Percentiles rank a stretch among this genome's conserved stretches.
These are phyloP conservation scores for Chaetorhynchus papuensis DNA, from an alignment of 2,113 vertebrate species.

Conservation along the genomic window DNA sequence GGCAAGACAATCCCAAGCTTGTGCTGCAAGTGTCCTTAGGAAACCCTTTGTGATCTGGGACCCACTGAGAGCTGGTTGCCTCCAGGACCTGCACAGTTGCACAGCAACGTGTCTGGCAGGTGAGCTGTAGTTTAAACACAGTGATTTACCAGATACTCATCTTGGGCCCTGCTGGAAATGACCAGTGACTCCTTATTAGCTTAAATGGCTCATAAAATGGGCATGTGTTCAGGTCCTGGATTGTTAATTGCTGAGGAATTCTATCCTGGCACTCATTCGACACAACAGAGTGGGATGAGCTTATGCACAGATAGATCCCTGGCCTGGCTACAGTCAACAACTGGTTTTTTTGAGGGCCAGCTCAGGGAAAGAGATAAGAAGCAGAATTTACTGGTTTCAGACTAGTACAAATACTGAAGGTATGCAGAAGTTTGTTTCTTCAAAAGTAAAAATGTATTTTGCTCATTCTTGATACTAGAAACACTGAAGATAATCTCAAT, in stretches of 20 bases:
- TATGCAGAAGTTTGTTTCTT: neutral
- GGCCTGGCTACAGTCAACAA: neutral
- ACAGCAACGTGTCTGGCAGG: neutral
- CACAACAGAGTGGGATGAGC: neutral
- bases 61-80: neutral
- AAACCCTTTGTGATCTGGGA: neutral
- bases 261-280: accelerated
- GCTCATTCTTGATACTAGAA: neutral
- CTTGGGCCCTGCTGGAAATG: neutral
- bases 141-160: neutral
- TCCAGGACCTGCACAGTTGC: neutral
- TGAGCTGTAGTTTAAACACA: neutral
- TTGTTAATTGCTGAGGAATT: neutral
- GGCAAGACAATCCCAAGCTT: neutral
- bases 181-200: neutral
- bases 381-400: neutral
- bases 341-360: neutral
- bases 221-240: neutral
- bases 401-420: neutral
- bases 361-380: neutral
- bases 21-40: neutral
- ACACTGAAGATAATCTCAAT: neutral
- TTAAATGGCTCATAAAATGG: neutral
- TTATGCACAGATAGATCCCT: neutral
- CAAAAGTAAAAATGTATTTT: neutral